Conservation (phyloP, 2,797 vertebrate genomes). For the Peromyscus melanophrys region DNA sequence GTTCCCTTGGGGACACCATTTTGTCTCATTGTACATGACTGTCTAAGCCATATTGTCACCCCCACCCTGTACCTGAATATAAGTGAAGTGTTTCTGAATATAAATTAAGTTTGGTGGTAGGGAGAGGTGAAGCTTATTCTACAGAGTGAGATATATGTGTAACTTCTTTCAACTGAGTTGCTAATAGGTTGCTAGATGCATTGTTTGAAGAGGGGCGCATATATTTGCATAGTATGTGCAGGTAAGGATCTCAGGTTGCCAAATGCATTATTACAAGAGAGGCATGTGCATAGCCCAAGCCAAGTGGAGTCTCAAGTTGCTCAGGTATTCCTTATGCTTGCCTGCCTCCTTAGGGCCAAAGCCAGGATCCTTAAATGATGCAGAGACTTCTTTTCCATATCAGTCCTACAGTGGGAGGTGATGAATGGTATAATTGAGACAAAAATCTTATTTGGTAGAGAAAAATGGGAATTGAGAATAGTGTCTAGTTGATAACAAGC, state of each 20-base stretch:
- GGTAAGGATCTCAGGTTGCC: neutral
- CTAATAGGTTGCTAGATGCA: neutral
- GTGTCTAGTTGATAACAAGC: neutral
- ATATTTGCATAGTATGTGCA: neutral
- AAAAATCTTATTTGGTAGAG: neutral
- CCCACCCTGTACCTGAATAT: neutral
- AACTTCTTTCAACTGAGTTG: neutral
- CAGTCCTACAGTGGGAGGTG: no score
- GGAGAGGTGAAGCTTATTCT: neutral
- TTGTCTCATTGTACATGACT: neutral
- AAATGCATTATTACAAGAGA: neutral
- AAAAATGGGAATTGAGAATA: fast-evolving
- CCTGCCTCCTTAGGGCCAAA: neutral
- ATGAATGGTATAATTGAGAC: neutral
- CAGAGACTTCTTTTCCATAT: neutral
- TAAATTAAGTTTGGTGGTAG: neutral
- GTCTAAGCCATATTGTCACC: neutral
- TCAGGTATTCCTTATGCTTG: neutral
- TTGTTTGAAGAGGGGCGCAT: neutral
- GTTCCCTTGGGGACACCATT: neutral
- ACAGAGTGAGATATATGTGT: neutral
- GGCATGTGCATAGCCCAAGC: neutral
- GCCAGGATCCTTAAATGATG: neutral
- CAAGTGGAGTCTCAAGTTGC: neutral
- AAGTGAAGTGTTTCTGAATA: neutral